These are phyloP conservation scores for Spialia ferax DNA, from an alignment of 2,888 invertebrate genomes.

Conservation along the genomic window DNA sequence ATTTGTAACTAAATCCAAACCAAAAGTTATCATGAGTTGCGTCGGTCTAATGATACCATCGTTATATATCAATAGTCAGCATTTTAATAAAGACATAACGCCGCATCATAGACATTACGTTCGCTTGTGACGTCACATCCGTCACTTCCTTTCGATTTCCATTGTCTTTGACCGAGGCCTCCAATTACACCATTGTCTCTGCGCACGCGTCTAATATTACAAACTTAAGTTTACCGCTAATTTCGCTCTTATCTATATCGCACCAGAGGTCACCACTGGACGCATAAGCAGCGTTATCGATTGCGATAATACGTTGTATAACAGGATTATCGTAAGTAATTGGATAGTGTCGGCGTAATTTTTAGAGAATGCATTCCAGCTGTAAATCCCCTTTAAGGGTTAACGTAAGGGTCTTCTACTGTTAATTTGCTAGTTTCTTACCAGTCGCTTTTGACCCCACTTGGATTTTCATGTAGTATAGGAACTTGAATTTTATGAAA, in stretches of 20 bases:
- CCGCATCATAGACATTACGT: constrained; percentile 46
- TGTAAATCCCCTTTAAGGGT: not conserved
- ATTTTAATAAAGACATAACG: constrained; percentile 17
- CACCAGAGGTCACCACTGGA: constrained; percentile 15
- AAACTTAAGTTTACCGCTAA: constrained; percentile 25
- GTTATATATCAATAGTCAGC: constrained; percentile 1
- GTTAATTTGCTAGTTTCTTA: too few relatives aligned
- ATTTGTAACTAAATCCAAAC: not conserved
- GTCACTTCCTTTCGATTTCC: constrained; percentile 81
- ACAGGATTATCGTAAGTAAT: constrained; percentile 23
- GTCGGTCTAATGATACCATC: constrained; percentile 1
- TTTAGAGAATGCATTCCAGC: constrained; percentile 8
- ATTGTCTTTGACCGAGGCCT: constrained; percentile 82
- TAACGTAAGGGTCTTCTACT: too few relatives aligned
- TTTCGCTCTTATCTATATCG: constrained; percentile 21
- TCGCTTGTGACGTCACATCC: constrained; percentile 69
- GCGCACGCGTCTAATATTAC: constrained; percentile 52
- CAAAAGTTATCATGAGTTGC: not conserved
- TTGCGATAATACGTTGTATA: constrained; percentile 14
- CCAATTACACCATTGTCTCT: constrained; percentile 71
- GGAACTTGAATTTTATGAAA: too few relatives aligned
- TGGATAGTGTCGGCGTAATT: constrained; percentile 13
- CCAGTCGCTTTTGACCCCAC: too few relatives aligned
- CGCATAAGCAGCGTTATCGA: not conserved
- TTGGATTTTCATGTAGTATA: too few relatives aligned